phyloP scores from a whole-genome alignment of 2,113 vertebrate genomes.

The Oenanthe melanoleuca region DNA sequence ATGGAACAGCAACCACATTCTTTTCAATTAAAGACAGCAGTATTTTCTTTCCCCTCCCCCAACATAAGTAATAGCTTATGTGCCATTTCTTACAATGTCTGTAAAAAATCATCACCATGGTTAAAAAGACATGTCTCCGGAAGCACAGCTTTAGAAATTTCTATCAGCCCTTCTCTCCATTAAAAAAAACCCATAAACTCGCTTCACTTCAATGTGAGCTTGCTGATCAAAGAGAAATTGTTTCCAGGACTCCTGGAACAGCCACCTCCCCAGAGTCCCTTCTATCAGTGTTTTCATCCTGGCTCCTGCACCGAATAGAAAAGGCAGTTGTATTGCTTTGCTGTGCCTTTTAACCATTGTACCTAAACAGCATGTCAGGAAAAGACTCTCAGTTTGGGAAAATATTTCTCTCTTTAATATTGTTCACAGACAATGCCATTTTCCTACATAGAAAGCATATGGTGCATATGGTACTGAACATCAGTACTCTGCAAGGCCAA shows the following conservation, averaged over 20 bases:
- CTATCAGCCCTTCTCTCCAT: background rate
- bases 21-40: conserved; percentile 3
- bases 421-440: background rate
- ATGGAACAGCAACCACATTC: conserved; percentile 24
- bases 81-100: background rate
- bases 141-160: conserved; percentile 19
- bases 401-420: background rate
- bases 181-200: background rate
- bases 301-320: background rate
- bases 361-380: background rate
- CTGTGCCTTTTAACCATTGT: background rate
- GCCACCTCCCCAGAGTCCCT: background rate
- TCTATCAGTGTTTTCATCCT: background rate
- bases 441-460: background rate
- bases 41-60: background rate
- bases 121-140: background rate
- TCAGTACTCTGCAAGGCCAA: background rate
- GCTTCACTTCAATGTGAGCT: background rate
- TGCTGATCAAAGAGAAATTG: conserved; percentile 28
- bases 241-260: background rate
- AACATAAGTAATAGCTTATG: background rate
- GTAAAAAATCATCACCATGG: conserved; percentile 6
- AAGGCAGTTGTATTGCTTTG: background rate
- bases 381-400: background rate
- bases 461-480: background rate